These are phyloP conservation scores for Diabrotica balteata DNA, from an alignment of 2,888 invertebrate species.

Conservation along the genomic window DNA sequence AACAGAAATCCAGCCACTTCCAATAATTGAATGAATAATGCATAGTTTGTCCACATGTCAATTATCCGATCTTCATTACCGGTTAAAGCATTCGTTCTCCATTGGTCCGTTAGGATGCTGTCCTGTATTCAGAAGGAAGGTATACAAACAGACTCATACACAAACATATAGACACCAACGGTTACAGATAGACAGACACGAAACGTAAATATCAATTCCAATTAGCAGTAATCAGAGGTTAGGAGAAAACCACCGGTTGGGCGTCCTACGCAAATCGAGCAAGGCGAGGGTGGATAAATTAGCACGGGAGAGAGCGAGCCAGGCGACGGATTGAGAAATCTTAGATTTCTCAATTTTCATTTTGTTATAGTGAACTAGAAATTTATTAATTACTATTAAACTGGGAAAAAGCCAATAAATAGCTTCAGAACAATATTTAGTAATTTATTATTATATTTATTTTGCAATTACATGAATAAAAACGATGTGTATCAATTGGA, in stretches of 20 bases:
- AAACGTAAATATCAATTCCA: constrained; percentile 28
- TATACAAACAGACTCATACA: constrained; percentile 20
- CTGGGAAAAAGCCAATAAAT: too few relatives aligned
- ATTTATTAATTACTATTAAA: too few relatives aligned
- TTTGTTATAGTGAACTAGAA: too few relatives aligned
- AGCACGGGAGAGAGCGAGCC: neutral
- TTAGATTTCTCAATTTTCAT: too few relatives aligned
- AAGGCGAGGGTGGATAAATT: constrained; percentile 6
- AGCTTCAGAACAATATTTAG: too few relatives aligned
- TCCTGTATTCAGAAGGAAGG: constrained; percentile 16
- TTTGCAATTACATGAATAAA: too few relatives aligned
- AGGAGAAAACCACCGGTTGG: constrained; percentile 17
- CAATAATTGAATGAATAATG: constrained; percentile 29
- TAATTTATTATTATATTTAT: too few relatives aligned
- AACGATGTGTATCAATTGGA: too few relatives aligned
- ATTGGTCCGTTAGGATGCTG: constrained; percentile 1
- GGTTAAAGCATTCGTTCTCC: neutral
- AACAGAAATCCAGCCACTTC: constrained; percentile 11
- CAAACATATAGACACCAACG: constrained; percentile 6
- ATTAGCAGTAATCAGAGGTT: constrained; percentile 25
- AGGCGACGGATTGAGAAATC: neutral
- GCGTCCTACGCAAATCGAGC: constrained; percentile 20
- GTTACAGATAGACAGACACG: constrained; percentile 19
- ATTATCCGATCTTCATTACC: constrained; percentile 30
- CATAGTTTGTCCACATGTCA: constrained; percentile 31